Evolutionary conservation across 2,113 vertebrate species (phyloP).

Genomic region (Coregonus clupeaformis): DNA sequence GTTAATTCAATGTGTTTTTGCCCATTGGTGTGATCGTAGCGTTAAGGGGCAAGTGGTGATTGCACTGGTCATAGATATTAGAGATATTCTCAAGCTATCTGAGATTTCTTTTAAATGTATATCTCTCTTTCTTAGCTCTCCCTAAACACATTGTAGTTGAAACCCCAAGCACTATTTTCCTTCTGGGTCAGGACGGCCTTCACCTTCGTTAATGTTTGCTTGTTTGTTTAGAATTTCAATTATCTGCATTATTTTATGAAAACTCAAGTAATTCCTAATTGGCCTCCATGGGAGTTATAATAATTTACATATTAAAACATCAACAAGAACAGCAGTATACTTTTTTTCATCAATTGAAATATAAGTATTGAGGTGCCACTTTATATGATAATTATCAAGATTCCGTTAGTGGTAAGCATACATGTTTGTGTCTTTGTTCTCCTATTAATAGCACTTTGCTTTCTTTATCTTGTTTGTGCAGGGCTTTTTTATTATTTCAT

Average conservation of each 20-base stretch:
- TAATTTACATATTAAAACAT: slow-evolving; percentile 23
- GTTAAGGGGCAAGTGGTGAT: not conserved
- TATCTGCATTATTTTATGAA: slow-evolving; percentile 32
- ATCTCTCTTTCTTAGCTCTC: not conserved
- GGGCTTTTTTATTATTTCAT: slow-evolving; percentile 14
- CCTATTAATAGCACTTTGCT: not conserved
- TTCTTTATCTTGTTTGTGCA: slow-evolving; percentile 15
- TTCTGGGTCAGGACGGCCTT: not conserved
- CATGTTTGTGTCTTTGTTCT: not conserved
- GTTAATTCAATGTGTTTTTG: too few relatives aligned
- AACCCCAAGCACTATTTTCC: not conserved
- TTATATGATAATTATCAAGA: slow-evolving; percentile 1
- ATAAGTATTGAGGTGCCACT: not conserved
- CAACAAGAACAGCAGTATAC: slow-evolving; percentile 5
- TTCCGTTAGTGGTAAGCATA: slow-evolving; percentile 8
- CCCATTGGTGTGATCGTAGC: too few relatives aligned
- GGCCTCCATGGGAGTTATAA: slow-evolving; percentile 33
- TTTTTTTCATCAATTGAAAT: slow-evolving; percentile 11
- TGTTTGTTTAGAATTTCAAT: slow-evolving; percentile 30
- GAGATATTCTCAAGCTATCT: not conserved
- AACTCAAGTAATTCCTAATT: slow-evolving; percentile 37
- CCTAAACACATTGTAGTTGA: not conserved
- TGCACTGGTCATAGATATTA: not conserved
- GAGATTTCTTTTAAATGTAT: not conserved
- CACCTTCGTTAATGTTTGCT: slow-evolving; percentile 10